Evolutionary conservation across 2,888 invertebrate species (phyloP).

Genomic region (Gnatocerus cornutus): DNA sequence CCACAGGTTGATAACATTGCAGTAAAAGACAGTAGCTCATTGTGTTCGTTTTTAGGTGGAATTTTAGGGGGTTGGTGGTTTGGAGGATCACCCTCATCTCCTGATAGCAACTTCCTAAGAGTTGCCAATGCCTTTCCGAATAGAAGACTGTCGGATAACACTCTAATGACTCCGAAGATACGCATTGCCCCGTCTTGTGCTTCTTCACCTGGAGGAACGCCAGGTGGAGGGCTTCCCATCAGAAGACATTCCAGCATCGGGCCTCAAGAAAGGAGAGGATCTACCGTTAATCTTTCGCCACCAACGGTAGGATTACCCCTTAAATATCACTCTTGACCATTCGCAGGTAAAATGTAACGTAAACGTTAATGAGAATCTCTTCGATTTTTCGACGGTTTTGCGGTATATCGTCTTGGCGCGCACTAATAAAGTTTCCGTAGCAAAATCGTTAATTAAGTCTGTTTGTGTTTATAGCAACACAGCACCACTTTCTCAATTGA

Average conservation of each 20-base stretch:
- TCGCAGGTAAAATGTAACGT: conserved; percentile 28
- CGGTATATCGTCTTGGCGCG: background rate
- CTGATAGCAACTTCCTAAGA: conserved; percentile 89
- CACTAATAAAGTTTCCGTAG: conserved; percentile 1
- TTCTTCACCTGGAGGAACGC: conserved; percentile 83
- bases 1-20: conserved; percentile 75
- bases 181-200: conserved; percentile 92
- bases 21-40: background rate
- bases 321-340: background rate
- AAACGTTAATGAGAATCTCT: conserved; percentile 16
- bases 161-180: conserved; percentile 92
- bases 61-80: conserved; percentile 88
- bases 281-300: conserved; percentile 89
- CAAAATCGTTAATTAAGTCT: conserved; percentile 26
- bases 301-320: conserved; percentile 79
- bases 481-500: background rate
- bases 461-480: background rate
- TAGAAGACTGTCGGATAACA: conserved; percentile 92
- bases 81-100: conserved; percentile 87
- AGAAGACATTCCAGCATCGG: conserved; percentile 94
- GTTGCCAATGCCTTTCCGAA: conserved; percentile 88
- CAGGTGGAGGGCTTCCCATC: conserved; percentile 85
- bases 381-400: background rate
- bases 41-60: conserved; percentile 67
- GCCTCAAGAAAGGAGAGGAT: conserved; percentile 89